These are phyloP conservation scores for Neosilurus hyrtlii DNA, from an alignment of 2,797 vertebrate genomes.

Conservation along the genomic window DNA sequence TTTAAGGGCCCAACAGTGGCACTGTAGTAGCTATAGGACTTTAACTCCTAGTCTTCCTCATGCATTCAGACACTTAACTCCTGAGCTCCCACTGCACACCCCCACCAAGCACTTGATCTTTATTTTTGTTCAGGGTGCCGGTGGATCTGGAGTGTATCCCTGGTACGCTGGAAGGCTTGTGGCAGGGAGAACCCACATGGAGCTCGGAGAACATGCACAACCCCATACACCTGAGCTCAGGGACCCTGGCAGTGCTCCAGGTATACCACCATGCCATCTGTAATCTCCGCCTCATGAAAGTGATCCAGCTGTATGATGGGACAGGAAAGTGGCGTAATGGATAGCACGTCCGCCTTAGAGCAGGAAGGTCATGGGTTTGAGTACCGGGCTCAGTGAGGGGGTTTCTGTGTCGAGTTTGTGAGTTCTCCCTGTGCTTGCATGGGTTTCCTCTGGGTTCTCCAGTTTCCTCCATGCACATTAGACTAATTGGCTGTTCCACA, in stretches of 20 bases:
- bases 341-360: too few relatives aligned
- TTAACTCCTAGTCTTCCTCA: background rate
- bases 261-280: background rate
- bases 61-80: background rate
- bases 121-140: background rate
- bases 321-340: too few relatives aligned
- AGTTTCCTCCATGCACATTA: too few relatives aligned
- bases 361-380: too few relatives aligned
- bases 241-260: background rate
- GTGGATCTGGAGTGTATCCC: background rate
- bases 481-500: too few relatives aligned
- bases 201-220: background rate
- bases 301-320: too few relatives aligned
- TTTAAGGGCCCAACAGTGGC: background rate
- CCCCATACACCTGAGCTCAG: background rate
- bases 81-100: background rate
- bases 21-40: background rate
- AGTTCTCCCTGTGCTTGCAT: too few relatives aligned
- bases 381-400: too few relatives aligned
- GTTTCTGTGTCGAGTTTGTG: too few relatives aligned
- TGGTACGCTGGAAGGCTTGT: background rate
- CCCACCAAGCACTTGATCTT: background rate
- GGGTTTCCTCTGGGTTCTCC: too few relatives aligned
- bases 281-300: too few relatives aligned
- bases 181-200: background rate